Conservation (phyloP, 2,797 vertebrate genomes). For the Trachurus trachurus region DNA sequence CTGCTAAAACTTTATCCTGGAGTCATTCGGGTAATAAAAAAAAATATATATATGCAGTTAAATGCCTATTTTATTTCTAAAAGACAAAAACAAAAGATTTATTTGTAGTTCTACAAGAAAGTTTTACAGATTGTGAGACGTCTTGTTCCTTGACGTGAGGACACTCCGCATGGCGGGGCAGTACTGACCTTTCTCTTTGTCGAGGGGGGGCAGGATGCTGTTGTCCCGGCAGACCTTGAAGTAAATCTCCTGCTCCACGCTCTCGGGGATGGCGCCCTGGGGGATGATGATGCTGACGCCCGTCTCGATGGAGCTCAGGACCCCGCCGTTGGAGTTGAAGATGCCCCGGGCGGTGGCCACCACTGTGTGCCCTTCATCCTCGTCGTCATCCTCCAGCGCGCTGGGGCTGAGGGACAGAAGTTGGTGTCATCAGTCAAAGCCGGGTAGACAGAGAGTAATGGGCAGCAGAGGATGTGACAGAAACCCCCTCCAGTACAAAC, state of each 20-base stretch:
- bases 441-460: constrained; percentile 25
- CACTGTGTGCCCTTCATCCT: constrained; percentile 98
- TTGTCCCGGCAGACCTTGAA: constrained; percentile 99
- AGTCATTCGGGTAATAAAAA: background rate
- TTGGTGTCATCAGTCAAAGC: constrained; percentile 51
- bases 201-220: constrained; percentile 98
- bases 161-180: background rate
- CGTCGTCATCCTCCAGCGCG: constrained; percentile 96
- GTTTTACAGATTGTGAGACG: background rate
- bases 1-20: background rate
- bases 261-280: constrained; percentile 97
- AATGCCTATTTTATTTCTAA: background rate
- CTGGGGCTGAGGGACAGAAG: constrained; percentile 88
- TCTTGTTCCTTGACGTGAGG: constrained; percentile 14
- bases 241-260: constrained; percentile 99
- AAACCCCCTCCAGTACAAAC: constrained; percentile 22
- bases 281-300: constrained; percentile 99
- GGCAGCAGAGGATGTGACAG: constrained; percentile 34
- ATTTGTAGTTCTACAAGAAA: background rate
- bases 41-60: background rate
- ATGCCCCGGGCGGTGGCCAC: constrained; percentile 97
- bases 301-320: constrained; percentile 98
- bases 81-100: background rate
- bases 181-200: constrained; percentile 98
- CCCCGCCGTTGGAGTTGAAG: constrained; percentile 97